Percentiles rank a stretch among this genome's conserved stretches.
phyloP scores from a whole-genome alignment of 2,113 vertebrate species.

The Pristiophorus japonicus region DNA sequence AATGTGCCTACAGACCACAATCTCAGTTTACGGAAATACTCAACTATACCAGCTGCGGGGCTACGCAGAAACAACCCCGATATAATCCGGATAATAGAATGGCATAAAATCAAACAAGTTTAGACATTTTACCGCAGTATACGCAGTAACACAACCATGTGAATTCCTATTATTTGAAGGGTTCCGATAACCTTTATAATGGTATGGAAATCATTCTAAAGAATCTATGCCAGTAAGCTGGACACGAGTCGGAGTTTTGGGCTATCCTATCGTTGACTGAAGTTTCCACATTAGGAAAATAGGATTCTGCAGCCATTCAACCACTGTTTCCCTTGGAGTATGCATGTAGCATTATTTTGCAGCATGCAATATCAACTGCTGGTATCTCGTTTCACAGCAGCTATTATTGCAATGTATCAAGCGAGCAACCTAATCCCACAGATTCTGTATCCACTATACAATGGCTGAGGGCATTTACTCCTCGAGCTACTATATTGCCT shows the following conservation, averaged over 20 bases:
- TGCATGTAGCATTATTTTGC: not conserved
- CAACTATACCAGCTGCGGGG: not conserved
- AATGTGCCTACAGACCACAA: not conserved
- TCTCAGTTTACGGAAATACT: not conserved
- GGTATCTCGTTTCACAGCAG: constrained; percentile 2
- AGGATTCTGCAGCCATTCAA: not conserved
- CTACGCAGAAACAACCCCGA: not conserved
- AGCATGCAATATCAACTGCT: not conserved
- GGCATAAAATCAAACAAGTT: not conserved
- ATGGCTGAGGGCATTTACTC: not conserved
- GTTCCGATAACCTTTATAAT: not conserved
- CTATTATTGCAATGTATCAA: not conserved
- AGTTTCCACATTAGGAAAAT: constrained; percentile 36
- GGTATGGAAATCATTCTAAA: not conserved
- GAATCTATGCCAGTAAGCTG: not conserved
- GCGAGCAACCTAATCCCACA: not conserved
- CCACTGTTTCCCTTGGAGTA: not conserved
- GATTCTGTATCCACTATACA: constrained; percentile 13
- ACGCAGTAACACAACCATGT: not conserved
- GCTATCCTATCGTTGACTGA: not conserved
- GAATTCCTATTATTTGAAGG: not conserved
- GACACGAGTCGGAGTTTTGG: not conserved
- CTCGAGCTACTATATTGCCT: not conserved
- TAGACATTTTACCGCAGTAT: not conserved
- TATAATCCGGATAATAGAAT: not conserved